Evolutionary conservation across 2,797 vertebrate species (phyloP).

Genomic region (Heterohyrax brucei): DNA sequence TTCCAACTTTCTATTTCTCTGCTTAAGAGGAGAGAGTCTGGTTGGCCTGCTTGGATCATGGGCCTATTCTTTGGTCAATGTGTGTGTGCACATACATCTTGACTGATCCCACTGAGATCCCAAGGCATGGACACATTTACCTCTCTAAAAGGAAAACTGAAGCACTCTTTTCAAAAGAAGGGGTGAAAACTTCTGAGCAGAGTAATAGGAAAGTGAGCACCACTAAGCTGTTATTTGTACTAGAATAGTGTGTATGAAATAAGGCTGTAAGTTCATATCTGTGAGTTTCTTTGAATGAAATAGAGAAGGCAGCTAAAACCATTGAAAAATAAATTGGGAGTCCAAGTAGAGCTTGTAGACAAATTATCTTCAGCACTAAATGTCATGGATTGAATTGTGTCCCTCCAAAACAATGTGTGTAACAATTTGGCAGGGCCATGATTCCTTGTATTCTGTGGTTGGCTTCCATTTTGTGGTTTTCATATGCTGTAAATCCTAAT

Average conservation of each 20-base stretch:
- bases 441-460: too few species aligned
- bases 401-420: too few species aligned
- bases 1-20: background rate
- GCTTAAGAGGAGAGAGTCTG: background rate
- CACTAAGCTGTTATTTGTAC: background rate
- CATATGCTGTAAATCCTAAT: too few species aligned
- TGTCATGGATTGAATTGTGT: too few species aligned
- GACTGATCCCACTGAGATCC: background rate
- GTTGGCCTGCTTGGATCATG: background rate
- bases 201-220: background rate
- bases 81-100: background rate
- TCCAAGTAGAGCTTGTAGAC: background rate
- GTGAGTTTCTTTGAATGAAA: background rate
- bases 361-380: background rate
- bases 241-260: background rate
- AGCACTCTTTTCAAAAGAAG: background rate
- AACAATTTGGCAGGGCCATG: too few species aligned
- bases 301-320: background rate
- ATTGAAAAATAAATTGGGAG: background rate
- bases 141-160: background rate
- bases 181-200: background rate
- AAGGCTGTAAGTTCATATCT: background rate
- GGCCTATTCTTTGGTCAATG: background rate
- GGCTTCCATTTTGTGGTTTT: too few species aligned
- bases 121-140: background rate